Evolutionary conservation across 2,113 vertebrate genomes (phyloP).

Genomic region (Equus przewalskii): DNA sequence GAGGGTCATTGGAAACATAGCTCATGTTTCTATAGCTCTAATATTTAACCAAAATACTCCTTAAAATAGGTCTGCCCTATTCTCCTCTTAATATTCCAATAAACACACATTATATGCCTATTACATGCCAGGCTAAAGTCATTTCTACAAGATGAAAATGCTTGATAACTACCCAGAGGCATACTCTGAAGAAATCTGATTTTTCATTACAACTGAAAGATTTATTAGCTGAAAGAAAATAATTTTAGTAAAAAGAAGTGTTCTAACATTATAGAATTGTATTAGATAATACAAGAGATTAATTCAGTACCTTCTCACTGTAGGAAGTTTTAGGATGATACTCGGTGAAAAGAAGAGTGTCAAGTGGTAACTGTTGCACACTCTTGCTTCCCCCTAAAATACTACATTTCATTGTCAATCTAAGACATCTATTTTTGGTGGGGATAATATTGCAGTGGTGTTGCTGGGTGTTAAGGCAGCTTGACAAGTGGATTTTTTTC

Average conservation of each 20-base stretch:
- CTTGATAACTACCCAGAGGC: background rate
- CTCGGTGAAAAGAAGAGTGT: background rate
- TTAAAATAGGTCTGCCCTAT: background rate
- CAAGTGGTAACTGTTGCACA: background rate
- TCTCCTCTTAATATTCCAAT: background rate
- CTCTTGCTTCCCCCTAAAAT: background rate
- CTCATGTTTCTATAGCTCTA: background rate
- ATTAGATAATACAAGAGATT: background rate
- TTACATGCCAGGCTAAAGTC: background rate
- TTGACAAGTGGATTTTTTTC: background rate
- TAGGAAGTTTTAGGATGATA: background rate
- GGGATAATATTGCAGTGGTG: background rate
- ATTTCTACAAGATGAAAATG: conserved; percentile 3
- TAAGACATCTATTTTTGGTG: background rate
- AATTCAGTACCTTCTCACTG: background rate
- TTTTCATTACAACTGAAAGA: background rate
- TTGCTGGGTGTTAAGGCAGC: background rate
- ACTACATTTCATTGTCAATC: background rate
- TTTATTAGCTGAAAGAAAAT: background rate
- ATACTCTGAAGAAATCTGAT: background rate
- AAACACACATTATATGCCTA: background rate
- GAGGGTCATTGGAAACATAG: background rate
- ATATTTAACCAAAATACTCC: conserved; percentile 9
- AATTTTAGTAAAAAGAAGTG: background rate
- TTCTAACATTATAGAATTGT: background rate